These are phyloP conservation scores for Hypocryptadius cinnamomeus DNA, from an alignment of 2,113 vertebrate genomes.

Conservation along the genomic window DNA sequence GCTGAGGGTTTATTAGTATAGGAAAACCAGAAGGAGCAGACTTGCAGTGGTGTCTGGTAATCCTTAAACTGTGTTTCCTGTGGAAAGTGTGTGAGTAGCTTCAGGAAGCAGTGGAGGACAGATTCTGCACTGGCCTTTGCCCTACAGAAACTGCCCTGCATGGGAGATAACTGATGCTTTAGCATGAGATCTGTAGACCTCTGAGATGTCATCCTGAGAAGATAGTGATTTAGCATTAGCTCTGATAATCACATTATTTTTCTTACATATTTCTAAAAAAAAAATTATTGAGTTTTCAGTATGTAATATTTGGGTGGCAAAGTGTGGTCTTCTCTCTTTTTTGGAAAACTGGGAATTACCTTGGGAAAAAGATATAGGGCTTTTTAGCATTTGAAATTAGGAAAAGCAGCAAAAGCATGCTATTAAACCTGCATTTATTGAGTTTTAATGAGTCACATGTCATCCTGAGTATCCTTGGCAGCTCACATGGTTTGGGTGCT, in stretches of 20 bases:
- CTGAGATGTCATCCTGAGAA: neutral
- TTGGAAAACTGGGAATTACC: neutral
- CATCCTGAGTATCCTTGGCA: neutral
- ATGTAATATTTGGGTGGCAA: neutral
- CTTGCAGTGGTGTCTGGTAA: neutral
- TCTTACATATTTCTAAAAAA: neutral
- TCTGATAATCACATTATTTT: neutral
- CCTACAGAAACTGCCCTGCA: neutral
- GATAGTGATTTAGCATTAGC: neutral
- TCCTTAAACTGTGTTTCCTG: neutral
- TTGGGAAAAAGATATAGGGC: neutral
- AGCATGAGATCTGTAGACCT: neutral
- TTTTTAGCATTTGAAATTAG: neutral
- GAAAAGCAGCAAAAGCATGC: neutral
- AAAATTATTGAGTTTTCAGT: neutral
- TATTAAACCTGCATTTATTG: neutral
- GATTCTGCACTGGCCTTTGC: neutral
- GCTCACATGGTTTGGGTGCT: neutral
- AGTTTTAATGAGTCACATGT: neutral
- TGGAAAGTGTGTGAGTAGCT: neutral
- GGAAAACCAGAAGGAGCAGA: neutral
- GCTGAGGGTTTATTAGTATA: neutral
- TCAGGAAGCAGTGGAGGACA: neutral
- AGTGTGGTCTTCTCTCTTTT: neutral
- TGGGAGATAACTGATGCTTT: neutral